Base-by-base conservation (phyloP, 2,113 vertebrate genomes). In the Panthera uncia region DNA sequence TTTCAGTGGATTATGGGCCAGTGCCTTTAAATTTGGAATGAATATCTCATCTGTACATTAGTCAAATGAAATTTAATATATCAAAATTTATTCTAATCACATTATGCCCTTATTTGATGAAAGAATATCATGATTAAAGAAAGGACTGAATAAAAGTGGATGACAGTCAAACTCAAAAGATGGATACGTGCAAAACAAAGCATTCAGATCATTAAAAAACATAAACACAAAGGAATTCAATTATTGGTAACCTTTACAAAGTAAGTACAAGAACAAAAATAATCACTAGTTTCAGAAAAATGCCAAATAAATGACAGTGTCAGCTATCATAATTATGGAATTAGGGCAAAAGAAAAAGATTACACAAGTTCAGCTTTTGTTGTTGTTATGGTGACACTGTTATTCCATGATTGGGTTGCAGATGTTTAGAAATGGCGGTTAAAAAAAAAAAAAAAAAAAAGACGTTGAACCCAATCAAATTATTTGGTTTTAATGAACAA, bases 201-300 rank as follows among this genome's bases (percentile, higher is more conserved):
- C 68, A 66, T 89, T 6, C 27, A 52, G n/a, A 83, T 94, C 68
- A 85, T 96, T 97, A 96, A 94, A 97, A 94, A 96, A 45, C 38
- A 84, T 80, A 98, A 98, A 98, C 91, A 98, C 9, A 95, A 83
- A 97, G 83, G 82, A 97, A 98, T 71, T 97, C 84, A 97, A 89
- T 97, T 98, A 96, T 95, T 80, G 95, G 71, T 98, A 98, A 97
- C 83, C 97, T 98, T 98, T 97, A 98, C 94, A 98, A 92, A 97
- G 95, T 65, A 97, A 98, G 45, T 73, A 86, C 0, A 80, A 98
- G 73, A 78, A 98, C 96, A 97, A 96, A 98, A 98, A 97, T 97
- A 97, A 97, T 97, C 93, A 97, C 89, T 36, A 91, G 52, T 13
- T 98, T 97, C 87, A 98, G 86, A 94, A 94, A 97, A 95, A 97